Percentiles rank a stretch among this genome's conserved stretches.
phyloP scores from a whole-genome alignment of 2,797 vertebrate species.

The Sus cebifrons region DNA sequence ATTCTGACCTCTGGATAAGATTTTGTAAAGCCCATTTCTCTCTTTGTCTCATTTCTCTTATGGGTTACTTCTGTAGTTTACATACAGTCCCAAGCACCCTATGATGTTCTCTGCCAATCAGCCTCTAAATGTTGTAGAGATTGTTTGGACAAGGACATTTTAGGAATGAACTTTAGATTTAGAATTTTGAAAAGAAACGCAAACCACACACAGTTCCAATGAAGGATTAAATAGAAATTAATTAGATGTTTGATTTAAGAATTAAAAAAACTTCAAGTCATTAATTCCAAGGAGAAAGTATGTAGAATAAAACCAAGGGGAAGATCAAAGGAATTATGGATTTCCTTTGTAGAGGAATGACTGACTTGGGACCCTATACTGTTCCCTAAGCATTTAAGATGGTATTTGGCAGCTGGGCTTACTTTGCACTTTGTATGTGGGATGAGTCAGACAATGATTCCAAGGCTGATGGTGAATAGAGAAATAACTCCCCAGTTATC shows the following conservation, averaged over 20 bases:
- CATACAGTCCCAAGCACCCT: background rate
- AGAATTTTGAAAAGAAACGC: slow-evolving; percentile 51
- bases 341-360: background rate
- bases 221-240: slow-evolving; percentile 57
- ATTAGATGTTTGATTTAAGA: slow-evolving; percentile 42
- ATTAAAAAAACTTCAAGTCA: slow-evolving; percentile 27
- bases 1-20: background rate
- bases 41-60: background rate
- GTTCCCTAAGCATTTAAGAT: background rate
- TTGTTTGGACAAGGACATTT: slow-evolving; percentile 45
- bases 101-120: background rate
- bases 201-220: slow-evolving; percentile 17
- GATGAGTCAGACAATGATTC: background rate
- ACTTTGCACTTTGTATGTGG: background rate
- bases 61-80: background rate
- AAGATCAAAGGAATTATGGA: background rate
- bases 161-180: slow-evolving; percentile 35
- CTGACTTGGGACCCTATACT: background rate
- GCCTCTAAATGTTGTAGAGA: background rate
- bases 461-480: background rate
- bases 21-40: background rate
- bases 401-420: background rate
- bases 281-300: slow-evolving; percentile 35
- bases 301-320: slow-evolving; percentile 51
- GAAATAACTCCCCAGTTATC: background rate